phyloP scores from a whole-genome alignment of 2,113 vertebrate genomes.

The Egretta garzetta region DNA sequence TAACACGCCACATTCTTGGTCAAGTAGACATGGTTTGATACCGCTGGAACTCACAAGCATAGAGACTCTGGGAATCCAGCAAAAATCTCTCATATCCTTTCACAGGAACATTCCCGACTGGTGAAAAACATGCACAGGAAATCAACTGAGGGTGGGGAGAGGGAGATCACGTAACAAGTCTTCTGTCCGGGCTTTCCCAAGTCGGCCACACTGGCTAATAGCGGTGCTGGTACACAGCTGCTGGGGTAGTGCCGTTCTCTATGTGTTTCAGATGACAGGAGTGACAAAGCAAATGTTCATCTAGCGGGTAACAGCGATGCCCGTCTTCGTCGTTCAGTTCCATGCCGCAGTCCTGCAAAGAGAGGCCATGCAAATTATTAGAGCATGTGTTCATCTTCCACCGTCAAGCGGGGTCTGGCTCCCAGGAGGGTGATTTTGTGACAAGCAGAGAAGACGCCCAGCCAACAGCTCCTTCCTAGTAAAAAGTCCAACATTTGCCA shows the following conservation, averaged over 20 bases:
- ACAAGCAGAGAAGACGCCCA: background rate
- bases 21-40: background rate
- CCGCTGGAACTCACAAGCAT: background rate
- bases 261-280: conserved; percentile 91
- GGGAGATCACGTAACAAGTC: background rate
- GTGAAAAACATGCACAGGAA: background rate
- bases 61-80: background rate
- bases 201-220: conserved; percentile 43
- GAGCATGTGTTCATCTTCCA: background rate
- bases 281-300: conserved; percentile 91
- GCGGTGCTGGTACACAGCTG: conserved; percentile 72
- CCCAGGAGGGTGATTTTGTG: background rate
- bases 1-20: background rate
- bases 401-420: background rate
- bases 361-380: background rate
- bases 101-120: background rate
- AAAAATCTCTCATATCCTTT: background rate
- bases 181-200: background rate
- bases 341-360: conserved; percentile 88
- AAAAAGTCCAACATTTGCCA: background rate
- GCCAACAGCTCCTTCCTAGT: background rate
- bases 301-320: conserved; percentile 93
- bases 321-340: conserved; percentile 94
- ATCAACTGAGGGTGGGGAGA: background rate
- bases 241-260: conserved; percentile 73